A percentile compares a stretch with the other conserved stretches of the same genome.
These are phyloP conservation scores for Neoascia interrupta DNA, from an alignment of 2,888 invertebrate genomes.

Conservation along the genomic window DNA sequence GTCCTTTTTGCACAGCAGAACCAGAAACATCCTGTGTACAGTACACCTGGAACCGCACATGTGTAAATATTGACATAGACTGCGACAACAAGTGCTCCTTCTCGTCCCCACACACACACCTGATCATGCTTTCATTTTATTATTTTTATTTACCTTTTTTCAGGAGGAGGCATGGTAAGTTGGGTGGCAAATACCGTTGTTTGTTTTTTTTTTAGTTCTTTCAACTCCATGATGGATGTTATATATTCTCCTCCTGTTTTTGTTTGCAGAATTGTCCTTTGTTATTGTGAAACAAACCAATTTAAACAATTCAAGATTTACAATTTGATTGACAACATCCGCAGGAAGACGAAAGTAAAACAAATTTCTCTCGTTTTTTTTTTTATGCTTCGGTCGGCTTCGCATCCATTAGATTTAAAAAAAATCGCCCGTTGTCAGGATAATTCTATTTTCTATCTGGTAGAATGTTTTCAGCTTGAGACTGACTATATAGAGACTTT, in stretches of 20 bases:
- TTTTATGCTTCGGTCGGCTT: neutral
- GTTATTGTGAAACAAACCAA: conserved; percentile 20
- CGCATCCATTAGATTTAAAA: neutral
- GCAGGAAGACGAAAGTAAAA: neutral
- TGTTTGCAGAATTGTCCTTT: conserved; percentile 1
- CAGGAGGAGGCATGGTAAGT: neutral
- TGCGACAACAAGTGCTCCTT: conserved; percentile 28
- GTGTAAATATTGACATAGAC: conserved; percentile 50
- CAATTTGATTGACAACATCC: conserved; percentile 29
- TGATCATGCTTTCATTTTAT: conserved; percentile 24
- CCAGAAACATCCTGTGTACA: conserved; percentile 2
- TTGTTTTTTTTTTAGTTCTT: neutral
- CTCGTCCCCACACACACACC: neutral
- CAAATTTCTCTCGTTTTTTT: neutral
- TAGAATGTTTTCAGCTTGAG: too few species aligned
- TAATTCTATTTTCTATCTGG: too few species aligned
- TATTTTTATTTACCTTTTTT: conserved; percentile 24
- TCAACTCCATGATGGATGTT: neutral
- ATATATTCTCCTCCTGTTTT: too few species aligned
- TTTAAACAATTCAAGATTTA: conserved; percentile 20
- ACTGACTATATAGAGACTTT: too few species aligned
- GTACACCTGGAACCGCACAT: conserved; percentile 22
- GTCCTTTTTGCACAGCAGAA: conserved; percentile 8
- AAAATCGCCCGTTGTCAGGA: too few species aligned
- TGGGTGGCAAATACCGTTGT: conserved; percentile 1